Percentiles rank a stretch among this genome's conserved stretches.
These are phyloP conservation scores for Apis cerana DNA, from an alignment of 1,140 invertebrate species.

Conservation along the genomic window DNA sequence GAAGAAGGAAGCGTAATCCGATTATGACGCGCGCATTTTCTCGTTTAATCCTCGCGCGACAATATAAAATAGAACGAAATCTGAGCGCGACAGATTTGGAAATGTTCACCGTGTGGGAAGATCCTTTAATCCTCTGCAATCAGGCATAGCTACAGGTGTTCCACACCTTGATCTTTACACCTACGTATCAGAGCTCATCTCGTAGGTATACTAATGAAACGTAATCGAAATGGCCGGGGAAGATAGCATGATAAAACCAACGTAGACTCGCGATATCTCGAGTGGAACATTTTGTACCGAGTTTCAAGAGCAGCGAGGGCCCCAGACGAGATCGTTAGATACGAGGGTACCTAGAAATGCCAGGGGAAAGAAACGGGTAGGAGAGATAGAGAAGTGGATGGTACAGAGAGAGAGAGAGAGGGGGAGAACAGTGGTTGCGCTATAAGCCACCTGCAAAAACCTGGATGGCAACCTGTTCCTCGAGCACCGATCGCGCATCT, in stretches of 20 bases:
- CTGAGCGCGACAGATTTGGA: not conserved
- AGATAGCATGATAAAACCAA: constrained; percentile 43
- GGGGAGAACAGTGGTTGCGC: constrained; percentile 49
- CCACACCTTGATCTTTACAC: not conserved
- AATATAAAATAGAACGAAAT: not conserved
- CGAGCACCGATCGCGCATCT: constrained; percentile 51
- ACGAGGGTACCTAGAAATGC: constrained; percentile 57
- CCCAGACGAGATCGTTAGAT: constrained; percentile 62
- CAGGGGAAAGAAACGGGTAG: constrained; percentile 38
- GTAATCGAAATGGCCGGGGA: constrained; percentile 31
- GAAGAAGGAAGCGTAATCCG: not conserved
- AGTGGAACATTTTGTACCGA: constrained; percentile 38
- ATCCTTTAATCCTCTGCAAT: not conserved
- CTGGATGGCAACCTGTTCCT: constrained; percentile 66
- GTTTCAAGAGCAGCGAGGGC: constrained; percentile 49
- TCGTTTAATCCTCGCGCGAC: not conserved
- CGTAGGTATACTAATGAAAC: constrained; percentile 14
- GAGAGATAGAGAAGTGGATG: not conserved
- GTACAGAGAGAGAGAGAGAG: not conserved
- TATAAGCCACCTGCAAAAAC: constrained; percentile 67
- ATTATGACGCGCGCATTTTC: not conserved
- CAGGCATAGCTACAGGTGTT: not conserved
- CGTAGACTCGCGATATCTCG: constrained; percentile 32
- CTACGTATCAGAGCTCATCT: constrained; percentile 15
- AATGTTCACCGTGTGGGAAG: not conserved